Evolutionary conservation across 2,113 vertebrate genomes (phyloP).

Genomic region (Syrrhaptes paradoxus): DNA sequence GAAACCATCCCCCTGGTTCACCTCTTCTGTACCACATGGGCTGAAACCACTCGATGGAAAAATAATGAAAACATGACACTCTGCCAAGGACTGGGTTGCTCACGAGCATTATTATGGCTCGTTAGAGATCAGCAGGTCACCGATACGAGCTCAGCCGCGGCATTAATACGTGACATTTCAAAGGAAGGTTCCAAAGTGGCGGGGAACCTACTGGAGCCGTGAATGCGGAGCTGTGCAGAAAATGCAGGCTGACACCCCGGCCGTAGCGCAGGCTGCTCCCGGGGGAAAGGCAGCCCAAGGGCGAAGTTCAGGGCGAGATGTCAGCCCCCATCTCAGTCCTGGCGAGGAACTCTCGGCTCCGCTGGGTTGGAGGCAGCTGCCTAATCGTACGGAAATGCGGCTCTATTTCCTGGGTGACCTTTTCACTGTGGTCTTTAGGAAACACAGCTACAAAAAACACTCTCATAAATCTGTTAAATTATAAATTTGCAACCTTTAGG

Average conservation of each 20-base stretch:
- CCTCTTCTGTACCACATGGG: not conserved
- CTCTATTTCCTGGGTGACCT: not conserved
- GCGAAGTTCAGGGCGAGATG: not conserved
- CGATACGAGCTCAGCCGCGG: not conserved
- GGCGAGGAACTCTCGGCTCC: not conserved
- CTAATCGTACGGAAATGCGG: fast-evolving
- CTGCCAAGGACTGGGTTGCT: not conserved
- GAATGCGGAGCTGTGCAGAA: not conserved
- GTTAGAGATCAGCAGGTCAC: fast-evolving
- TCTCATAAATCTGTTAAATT: not conserved
- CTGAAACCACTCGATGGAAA: not conserved
- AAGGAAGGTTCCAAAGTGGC: not conserved
- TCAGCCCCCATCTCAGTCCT: not conserved
- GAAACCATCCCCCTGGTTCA: not conserved
- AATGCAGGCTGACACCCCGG: not conserved
- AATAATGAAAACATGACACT: fast-evolving
- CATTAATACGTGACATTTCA: too few species aligned
- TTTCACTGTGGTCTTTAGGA: fast-evolving
- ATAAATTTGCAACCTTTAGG: fast-evolving
- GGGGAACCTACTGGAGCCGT: not conserved
- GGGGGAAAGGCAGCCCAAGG: not conserved
- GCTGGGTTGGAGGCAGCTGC: not conserved
- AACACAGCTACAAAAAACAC: not conserved
- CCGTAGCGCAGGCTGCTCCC: not conserved
- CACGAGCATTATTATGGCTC: not conserved